These are phyloP conservation scores for Ectobius pallidus DNA, from an alignment of 2,888 invertebrate genomes.

Conservation along the genomic window DNA sequence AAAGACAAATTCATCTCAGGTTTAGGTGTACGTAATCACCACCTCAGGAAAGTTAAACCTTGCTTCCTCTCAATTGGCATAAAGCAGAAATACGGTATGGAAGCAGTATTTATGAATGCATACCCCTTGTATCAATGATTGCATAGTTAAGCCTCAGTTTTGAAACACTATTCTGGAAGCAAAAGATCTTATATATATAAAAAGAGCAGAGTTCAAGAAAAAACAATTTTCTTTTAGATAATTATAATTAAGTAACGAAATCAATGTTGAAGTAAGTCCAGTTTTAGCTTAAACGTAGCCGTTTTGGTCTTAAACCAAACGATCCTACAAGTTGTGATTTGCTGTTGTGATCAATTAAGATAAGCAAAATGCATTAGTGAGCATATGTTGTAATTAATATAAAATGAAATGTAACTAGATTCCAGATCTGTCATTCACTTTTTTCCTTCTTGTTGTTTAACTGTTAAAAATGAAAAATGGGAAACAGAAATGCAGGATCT, in stretches of 20 bases:
- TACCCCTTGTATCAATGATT: conserved; percentile 15
- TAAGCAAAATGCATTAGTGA: conserved; percentile 35
- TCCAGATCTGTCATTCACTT: conserved; percentile 35
- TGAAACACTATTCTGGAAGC: conserved; percentile 7
- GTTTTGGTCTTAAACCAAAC: conserved; percentile 33
- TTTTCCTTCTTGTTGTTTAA: conserved; percentile 40
- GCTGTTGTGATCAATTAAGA: conserved; percentile 39
- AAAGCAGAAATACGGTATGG: background rate
- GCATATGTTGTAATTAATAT: conserved; percentile 34
- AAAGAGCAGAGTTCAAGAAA: conserved; percentile 14
- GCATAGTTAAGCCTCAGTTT: conserved; percentile 25
- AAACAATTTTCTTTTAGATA: conserved; percentile 25
- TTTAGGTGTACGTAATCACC: background rate
- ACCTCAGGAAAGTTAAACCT: background rate
- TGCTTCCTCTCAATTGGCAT: background rate
- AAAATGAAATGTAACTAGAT: conserved; percentile 30
- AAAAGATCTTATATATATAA: conserved; percentile 1
- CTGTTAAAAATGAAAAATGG: conserved; percentile 38
- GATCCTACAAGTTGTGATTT: conserved; percentile 37
- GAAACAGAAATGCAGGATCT: conserved; percentile 42
- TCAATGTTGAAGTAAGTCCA: conserved; percentile 34
- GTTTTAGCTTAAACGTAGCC: conserved; percentile 37
- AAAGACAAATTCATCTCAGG: background rate
- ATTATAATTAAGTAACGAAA: conserved; percentile 32
- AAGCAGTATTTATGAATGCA: background rate